Evolutionary conservation across 2,888 invertebrate species (phyloP).

Genomic region (Kryphioiulus occultus): DNA sequence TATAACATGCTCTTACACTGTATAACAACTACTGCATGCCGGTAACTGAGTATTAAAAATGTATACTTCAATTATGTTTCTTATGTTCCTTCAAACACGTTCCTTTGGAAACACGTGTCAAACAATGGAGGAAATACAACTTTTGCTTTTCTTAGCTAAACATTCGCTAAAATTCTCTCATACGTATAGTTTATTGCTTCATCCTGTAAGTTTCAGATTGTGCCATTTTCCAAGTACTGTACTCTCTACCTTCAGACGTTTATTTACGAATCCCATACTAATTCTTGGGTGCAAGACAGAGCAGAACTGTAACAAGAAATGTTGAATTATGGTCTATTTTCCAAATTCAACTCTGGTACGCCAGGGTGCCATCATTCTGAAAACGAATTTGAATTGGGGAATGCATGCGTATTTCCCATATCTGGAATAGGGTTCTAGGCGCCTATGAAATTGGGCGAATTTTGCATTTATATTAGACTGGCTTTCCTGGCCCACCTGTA

Average conservation of each 20-base stretch:
- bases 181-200: too few relatives aligned
- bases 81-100: too few relatives aligned
- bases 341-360: not conserved
- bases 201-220: too few relatives aligned
- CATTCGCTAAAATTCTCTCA: too few relatives aligned
- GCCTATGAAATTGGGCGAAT: not conserved
- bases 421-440: not conserved
- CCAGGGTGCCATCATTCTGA: constrained; percentile 9
- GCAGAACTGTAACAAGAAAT: not conserved
- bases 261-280: constrained; percentile 13
- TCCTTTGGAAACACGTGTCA: too few relatives aligned
- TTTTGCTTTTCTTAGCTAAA: too few relatives aligned
- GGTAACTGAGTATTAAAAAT: too few relatives aligned
- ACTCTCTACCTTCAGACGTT: not conserved
- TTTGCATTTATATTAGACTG: constrained; percentile 27
- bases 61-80: too few relatives aligned
- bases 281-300: not conserved
- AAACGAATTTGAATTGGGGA: not conserved
- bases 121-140: too few relatives aligned
- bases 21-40: too few relatives aligned
- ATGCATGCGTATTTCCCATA: not conserved
- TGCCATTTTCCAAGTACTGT: not conserved
- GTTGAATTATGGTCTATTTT: constrained; percentile 21
- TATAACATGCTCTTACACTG: too few relatives aligned
- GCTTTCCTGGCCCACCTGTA: not conserved